Percentiles rank a stretch among this genome's conserved stretches.
Evolutionary conservation across 1,140 invertebrate genomes (phyloP).

Genomic region (Drosophila murphyi): DNA sequence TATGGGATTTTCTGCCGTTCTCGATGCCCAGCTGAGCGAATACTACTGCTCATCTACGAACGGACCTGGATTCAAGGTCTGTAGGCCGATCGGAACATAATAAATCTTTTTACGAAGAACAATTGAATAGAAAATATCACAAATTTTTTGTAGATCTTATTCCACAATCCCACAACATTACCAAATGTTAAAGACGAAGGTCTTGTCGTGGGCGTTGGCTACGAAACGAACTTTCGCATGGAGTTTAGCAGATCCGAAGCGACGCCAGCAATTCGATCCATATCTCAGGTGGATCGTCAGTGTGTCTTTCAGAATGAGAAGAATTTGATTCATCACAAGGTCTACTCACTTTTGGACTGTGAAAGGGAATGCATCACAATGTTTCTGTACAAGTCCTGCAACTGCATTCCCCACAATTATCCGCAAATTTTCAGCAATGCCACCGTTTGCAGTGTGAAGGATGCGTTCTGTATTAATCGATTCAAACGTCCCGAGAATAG

Average conservation of each 20-base stretch:
- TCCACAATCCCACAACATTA: conserved; percentile 90
- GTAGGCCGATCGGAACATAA: neutral
- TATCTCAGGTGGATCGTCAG: conserved; percentile 87
- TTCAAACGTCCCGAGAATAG: conserved; percentile 23
- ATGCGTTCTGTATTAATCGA: conserved; percentile 44
- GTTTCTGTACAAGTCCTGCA: conserved; percentile 87
- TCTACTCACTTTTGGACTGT: conserved; percentile 86
- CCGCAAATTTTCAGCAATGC: conserved; percentile 84
- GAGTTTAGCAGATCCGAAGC: conserved; percentile 88
- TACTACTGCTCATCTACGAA: conserved; percentile 92
- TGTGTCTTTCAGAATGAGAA: conserved; percentile 90
- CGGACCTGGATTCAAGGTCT: conserved; percentile 91
- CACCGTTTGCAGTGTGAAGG: conserved; percentile 50
- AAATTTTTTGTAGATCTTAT: conserved; percentile 72
- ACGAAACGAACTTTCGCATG: conserved; percentile 88
- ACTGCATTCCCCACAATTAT: conserved; percentile 89
- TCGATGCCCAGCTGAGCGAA: conserved; percentile 89
- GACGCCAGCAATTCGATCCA: conserved; percentile 85
- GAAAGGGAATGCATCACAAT: conserved; percentile 89
- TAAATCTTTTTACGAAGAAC: too few species aligned
- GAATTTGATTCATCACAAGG: conserved; percentile 86
- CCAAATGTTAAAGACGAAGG: conserved; percentile 90
- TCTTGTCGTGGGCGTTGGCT: conserved; percentile 88
- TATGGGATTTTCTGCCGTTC: conserved; percentile 88
- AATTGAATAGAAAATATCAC: neutral